Conservation (phyloP, 1,140 invertebrate species). For the Araneus ventricosus region DNA sequence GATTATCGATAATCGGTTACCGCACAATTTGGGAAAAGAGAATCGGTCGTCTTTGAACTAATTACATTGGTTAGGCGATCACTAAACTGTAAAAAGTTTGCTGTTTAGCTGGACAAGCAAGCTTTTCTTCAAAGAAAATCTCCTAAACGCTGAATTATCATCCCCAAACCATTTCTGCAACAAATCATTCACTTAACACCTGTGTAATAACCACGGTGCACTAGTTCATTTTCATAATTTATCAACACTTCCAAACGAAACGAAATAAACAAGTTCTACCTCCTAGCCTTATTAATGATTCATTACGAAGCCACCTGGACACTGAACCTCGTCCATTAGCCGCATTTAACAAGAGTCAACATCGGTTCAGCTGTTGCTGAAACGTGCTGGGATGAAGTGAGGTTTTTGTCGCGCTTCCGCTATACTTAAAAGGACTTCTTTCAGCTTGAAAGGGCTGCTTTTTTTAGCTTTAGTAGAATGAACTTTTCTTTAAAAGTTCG, state of each 20-base stretch:
- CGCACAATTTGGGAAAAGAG: no score
- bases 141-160: background rate
- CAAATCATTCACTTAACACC: slow-evolving; percentile 33
- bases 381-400: slow-evolving; percentile 4
- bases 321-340: background rate
- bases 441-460: background rate
- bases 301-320: slow-evolving; percentile 44
- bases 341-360: slow-evolving; percentile 10
- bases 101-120: no score
- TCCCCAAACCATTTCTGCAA: background rate
- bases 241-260: slow-evolving; percentile 5
- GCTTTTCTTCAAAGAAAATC: background rate
- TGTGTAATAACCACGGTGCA: background rate
- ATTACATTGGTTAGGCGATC: no score
- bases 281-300: background rate
- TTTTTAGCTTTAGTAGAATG: background rate
- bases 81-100: no score
- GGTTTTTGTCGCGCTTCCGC: slow-evolving; percentile 18
- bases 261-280: background rate
- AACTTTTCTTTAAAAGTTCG: background rate
- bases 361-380: background rate
- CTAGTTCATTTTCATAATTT: slow-evolving; percentile 30
- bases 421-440: background rate
- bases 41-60: no score
- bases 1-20: no score